These are phyloP conservation scores for Rhagoletis pomonella DNA, from an alignment of 1,140 invertebrate species.

Conservation along the genomic window DNA sequence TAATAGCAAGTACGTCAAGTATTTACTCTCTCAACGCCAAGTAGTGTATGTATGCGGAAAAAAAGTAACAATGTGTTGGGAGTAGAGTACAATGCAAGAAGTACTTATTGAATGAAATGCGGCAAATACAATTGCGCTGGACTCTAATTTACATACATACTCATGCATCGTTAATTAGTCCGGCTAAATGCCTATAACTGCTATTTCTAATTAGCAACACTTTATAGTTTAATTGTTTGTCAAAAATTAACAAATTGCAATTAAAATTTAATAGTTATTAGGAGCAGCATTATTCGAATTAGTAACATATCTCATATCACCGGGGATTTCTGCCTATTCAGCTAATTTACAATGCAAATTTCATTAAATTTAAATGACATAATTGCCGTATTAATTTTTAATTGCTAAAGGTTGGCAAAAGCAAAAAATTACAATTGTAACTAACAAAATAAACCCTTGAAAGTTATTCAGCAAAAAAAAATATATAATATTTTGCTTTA, in stretches of 20 bases:
- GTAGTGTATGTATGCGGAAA: too few relatives aligned
- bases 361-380: slow-evolving; percentile 21
- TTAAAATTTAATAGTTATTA: slow-evolving; percentile 2
- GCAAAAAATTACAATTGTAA: background rate
- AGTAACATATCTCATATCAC: background rate
- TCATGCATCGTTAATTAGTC: too few relatives aligned
- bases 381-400: slow-evolving; percentile 36
- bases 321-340: background rate
- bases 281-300: background rate
- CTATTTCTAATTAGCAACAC: background rate
- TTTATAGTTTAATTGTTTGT: too few relatives aligned
- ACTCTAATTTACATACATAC: too few relatives aligned
- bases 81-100: too few relatives aligned
- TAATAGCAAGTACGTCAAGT: too few relatives aligned
- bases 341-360: slow-evolving; percentile 3
- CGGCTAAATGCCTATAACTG: background rate
- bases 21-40: too few relatives aligned
- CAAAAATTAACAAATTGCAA: background rate
- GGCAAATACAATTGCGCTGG: too few relatives aligned
- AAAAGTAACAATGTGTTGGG: too few relatives aligned
- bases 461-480: too few relatives aligned
- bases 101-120: too few relatives aligned
- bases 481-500: too few relatives aligned
- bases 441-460: background rate
- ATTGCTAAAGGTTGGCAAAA: background rate